Base-by-base conservation (phyloP, 2,888 invertebrate genomes). In the Diogma glabrata region DNA sequence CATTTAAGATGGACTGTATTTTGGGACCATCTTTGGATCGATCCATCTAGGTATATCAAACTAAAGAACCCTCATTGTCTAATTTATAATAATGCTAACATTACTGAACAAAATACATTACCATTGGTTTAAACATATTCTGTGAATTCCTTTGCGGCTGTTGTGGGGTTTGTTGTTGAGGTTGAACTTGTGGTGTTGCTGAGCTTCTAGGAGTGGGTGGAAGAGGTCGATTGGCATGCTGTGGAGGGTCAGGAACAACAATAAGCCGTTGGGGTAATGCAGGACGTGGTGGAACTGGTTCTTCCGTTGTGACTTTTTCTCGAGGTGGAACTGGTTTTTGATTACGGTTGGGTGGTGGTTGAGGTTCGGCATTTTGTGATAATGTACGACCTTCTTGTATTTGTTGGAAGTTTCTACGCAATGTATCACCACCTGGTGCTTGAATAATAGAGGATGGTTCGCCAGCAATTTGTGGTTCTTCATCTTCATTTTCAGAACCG, bases 401-500 rank as follows among this genome's bases (percentile, higher is more conserved):
- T 71, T 95, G 92, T 68, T 95, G 94, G 80, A 99, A 99, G 75
- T 97, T 97, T 54, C 96, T 81, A 43, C 96, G 82, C 55, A 99
- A 76, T 10, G 97, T 99, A 68, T 96, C 94, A 51, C 96, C 96
- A 53, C 91, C 91, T 20, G 82, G 81, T 20, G 80, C 82, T 60
- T 79, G 79, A 58, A 96, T 87, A 63, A 95, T 94, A 54, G 93
- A 94, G 58, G 92, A 93, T 12, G 93, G 92, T 71, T 95, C 94
- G 4, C 94, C 95, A 19, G 92, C 89, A 59, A 88, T 79, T 36
- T 86, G 89, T 49, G 83, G 84, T 61, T 93, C 93, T 61, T 94
- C 93, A 61, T 97, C 97, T 64, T 97, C 97, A 58, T 95, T 94
- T 66, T 97, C 97, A 52, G 94, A 93, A 26, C 95, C 95, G 30